Base-by-base conservation (phyloP, 2,113 vertebrate species). In the Labeo rohita region DNA sequence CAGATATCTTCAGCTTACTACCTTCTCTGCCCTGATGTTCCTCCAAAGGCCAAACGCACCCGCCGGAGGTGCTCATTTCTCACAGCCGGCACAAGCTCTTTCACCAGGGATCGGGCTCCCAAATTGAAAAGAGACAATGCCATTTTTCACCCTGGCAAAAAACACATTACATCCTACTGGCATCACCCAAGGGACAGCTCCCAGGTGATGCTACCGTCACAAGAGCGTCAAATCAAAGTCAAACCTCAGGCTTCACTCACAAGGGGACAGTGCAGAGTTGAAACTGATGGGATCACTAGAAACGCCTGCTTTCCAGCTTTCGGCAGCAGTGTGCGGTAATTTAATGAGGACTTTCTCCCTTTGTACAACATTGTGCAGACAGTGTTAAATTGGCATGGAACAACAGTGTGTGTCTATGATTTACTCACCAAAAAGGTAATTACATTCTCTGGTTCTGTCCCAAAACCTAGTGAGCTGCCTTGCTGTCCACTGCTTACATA, bases 121-220 rank as follows among this genome's bases (percentile, higher is more conserved):
- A 88, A 85, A 88, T 88, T 88, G 83, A 85, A 88, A 81, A 84
- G 76, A 85, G 83, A 82, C 68, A 88, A 68, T 63, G 77, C 47
- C 83, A 85, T 88, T 88, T 88, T 88, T 88, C 87, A 88, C 68
- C 28, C 47, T 43, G 45, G 76, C 54, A 73, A 54, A 84, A 87
- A 87, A 79, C 81, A 87, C 75, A 87, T 84, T 84, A 78, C 68
- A 39, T 72, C 73, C 80, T 66, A 13, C 34, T 77, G 47, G 72
- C 68, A 74, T 84, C 82, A 83, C 82, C 68, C 34, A n/a, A 43
- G 52, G 68, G 66, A 54, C 12, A 18, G 8, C 68, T 84, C 50
- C 68, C 52, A 84, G 82, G 36, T 74, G 82, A 73, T 8, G 66
- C 50, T 11, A 39, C 28, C 0, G 68, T 84, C 82, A 84, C 82